Conservation (phyloP, 2,113 vertebrate species). For the Corvus hawaiiensis region DNA sequence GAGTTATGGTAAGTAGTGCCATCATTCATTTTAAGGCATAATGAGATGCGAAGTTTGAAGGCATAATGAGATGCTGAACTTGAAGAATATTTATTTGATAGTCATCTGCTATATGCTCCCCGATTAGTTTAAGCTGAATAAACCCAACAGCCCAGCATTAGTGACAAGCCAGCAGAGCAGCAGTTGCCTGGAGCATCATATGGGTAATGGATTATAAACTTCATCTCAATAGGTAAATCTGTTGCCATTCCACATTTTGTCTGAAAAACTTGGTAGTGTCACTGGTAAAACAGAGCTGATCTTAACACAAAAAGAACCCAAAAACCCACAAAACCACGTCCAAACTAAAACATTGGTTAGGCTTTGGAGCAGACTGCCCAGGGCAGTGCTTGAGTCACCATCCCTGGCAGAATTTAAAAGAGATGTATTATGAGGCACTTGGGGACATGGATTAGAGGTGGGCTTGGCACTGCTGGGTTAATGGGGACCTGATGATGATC, state of each 20-base stretch:
- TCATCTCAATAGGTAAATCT: conserved; percentile 16
- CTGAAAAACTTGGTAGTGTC: neutral
- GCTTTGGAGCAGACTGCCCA: neutral
- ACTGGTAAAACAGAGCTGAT: neutral
- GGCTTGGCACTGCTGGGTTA: neutral
- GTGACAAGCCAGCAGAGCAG: neutral
- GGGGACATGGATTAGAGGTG: neutral
- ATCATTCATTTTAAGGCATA: neutral
- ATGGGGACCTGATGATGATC: neutral
- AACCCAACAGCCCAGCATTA: conserved; percentile 14
- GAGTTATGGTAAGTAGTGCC: neutral
- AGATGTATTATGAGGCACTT: too few relatives aligned
- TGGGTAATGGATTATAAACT: conserved; percentile 21
- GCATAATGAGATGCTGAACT: neutral
- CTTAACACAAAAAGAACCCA: neutral
- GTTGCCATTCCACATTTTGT: neutral
- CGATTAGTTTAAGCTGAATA: conserved; percentile 3
- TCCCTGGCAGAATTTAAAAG: neutral
- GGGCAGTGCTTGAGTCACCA: neutral
- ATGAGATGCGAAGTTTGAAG: neutral
- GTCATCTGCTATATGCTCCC: neutral
- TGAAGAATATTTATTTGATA: conserved; percentile 32
- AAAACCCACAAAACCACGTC: neutral
- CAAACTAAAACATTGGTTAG: neutral
- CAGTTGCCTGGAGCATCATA: neutral